Evolutionary conservation across 2,797 vertebrate species (phyloP).

Genomic region (Sebastes oblongus): DNA sequence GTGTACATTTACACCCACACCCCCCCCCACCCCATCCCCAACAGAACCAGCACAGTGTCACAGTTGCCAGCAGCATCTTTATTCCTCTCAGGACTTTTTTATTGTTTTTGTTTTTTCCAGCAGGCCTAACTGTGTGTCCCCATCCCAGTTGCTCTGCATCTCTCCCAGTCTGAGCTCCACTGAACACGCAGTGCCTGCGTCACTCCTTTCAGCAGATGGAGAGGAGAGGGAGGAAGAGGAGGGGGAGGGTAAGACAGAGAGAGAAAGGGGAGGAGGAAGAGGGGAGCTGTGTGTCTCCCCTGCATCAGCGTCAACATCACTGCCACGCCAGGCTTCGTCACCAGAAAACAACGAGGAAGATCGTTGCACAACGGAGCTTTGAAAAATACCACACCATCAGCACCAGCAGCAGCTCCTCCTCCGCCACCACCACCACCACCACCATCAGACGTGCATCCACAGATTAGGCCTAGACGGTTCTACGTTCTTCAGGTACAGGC

Average conservation of each 20-base stretch:
- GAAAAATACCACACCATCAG: constrained; percentile 19
- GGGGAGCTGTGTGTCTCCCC: constrained; percentile 69
- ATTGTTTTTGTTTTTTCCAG: background rate
- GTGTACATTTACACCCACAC: background rate
- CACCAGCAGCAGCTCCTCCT: constrained; percentile 16
- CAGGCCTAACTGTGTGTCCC: constrained; percentile 3
- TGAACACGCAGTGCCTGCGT: constrained; percentile 80
- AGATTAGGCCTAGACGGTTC: constrained; percentile 2
- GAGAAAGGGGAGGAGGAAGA: constrained; percentile 72
- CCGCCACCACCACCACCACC: constrained; percentile 6
- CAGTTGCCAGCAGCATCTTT: constrained; percentile 3
- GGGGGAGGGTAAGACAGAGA: constrained; percentile 43
- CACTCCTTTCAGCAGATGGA: constrained; percentile 82
- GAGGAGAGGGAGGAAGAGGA: constrained; percentile 19
- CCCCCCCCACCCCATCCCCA: background rate
- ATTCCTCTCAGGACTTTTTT: constrained; percentile 4
- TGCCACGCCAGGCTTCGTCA: constrained; percentile 67
- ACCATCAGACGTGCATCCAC: constrained; percentile 7
- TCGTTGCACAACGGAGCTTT: constrained; percentile 14
- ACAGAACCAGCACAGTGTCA: background rate
- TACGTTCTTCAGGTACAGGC: background rate
- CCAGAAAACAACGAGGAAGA: constrained; percentile 50
- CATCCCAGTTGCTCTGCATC: constrained; percentile 3
- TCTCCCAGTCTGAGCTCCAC: constrained; percentile 76
- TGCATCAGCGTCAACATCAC: constrained; percentile 76